Evolutionary conservation across 2,797 vertebrate species (phyloP).

Genomic region (Bovichtus variegatus): DNA sequence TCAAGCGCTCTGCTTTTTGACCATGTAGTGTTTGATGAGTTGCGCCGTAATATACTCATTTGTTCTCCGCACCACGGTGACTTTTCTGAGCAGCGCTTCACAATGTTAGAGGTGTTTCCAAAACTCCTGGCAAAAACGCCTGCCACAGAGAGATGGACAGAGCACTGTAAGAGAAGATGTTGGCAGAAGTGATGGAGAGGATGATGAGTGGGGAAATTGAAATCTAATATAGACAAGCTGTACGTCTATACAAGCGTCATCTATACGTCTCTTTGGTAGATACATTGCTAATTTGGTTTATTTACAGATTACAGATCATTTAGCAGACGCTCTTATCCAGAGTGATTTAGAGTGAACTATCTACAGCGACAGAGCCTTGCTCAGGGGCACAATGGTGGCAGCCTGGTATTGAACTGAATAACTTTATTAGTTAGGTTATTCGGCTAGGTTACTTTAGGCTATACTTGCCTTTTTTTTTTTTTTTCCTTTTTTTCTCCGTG

Average conservation of each 20-base stretch:
- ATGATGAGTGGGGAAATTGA: slow-evolving; percentile 27
- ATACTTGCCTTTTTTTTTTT: neutral
- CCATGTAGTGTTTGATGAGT: slow-evolving; percentile 74
- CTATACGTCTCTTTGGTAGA: neutral
- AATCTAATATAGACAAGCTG: slow-evolving; percentile 29
- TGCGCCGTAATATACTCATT: slow-evolving; percentile 75
- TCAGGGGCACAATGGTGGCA: too few species aligned
- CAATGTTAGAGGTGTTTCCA: slow-evolving; percentile 57
- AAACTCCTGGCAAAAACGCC: slow-evolving; percentile 46
- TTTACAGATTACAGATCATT: too few species aligned
- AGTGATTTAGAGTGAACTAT: too few species aligned
- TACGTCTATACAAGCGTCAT: neutral
- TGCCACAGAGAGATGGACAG: slow-evolving; percentile 15
- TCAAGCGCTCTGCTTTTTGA: slow-evolving; percentile 74
- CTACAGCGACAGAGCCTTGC: too few species aligned
- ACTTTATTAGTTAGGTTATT: too few species aligned
- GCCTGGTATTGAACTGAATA: too few species aligned
- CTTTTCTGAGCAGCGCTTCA: slow-evolving; percentile 46
- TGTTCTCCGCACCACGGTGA: slow-evolving; percentile 54
- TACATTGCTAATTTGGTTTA: neutral
- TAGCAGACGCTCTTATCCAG: too few species aligned
- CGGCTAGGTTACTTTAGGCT: too few species aligned
- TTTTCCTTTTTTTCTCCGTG: too few species aligned
- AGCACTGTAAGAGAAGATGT: slow-evolving; percentile 12
- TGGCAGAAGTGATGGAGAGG: slow-evolving; percentile 16